Conservation (phyloP, 2,888 invertebrate species). For the Temnothorax unifasciatus region DNA sequence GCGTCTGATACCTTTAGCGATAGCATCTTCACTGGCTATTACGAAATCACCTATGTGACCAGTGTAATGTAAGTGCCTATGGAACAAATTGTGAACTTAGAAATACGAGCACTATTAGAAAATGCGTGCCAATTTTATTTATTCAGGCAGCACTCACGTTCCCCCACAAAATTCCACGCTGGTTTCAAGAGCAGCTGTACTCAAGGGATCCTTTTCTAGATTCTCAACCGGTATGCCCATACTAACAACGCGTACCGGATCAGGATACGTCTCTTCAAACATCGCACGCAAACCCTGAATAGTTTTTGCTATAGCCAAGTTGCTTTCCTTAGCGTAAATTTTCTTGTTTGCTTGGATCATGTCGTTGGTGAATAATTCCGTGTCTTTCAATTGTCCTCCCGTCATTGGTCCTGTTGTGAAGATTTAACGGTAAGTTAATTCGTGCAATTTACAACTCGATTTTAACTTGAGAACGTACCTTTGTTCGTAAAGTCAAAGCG, state of each 20-base stretch:
- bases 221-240: slow-evolving; percentile 97
- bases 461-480: slow-evolving; percentile 81
- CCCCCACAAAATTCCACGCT: slow-evolving; percentile 99
- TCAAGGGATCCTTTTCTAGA: slow-evolving; percentile 94
- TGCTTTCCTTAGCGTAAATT: slow-evolving; percentile 96
- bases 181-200: slow-evolving; percentile 92
- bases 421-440: slow-evolving; percentile 22
- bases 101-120: background rate
- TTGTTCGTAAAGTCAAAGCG: slow-evolving; percentile 99
- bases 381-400: slow-evolving; percentile 93
- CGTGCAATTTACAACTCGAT: background rate
- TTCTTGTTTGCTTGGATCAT: slow-evolving; percentile 92
- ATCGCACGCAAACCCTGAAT: slow-evolving; percentile 98
- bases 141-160: slow-evolving; percentile 88
- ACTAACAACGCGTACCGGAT: slow-evolving; percentile 97
- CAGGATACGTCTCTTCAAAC: slow-evolving; percentile 99
- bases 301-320: slow-evolving; percentile 94
- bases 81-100: slow-evolving; percentile 53
- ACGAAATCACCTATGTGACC: slow-evolving; percentile 98
- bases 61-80: slow-evolving; percentile 94
- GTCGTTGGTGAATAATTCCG: slow-evolving; percentile 93
- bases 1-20: slow-evolving; percentile 98
- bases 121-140: background rate
- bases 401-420: slow-evolving; percentile 92
- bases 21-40: slow-evolving; percentile 99